Base-by-base conservation (phyloP, 1,140 invertebrate genomes). In the Stegodyphus dumicola region DNA sequence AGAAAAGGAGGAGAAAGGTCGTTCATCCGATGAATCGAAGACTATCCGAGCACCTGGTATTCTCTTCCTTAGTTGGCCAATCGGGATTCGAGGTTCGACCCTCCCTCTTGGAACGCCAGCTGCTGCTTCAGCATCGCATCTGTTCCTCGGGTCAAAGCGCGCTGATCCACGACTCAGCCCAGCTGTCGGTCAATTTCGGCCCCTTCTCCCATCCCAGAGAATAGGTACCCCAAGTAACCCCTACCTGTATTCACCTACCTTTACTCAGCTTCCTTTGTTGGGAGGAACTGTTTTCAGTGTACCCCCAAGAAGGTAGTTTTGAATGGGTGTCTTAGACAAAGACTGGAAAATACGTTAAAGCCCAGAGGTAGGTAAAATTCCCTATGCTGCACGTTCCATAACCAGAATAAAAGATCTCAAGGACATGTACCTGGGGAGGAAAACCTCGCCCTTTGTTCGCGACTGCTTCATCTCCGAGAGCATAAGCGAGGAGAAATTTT, bases 171-270 rank as follows among this genome's bases (percentile, higher is more conserved):
- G 33, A 79, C 77, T 79, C 65, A 79, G 17, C 51, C 60, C 77
- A 79, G 77, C 77, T 79, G 77, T 79, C 77, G 65, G 77, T 79
- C 77, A 79, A 70, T 79, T 79, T 79, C 60, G 66, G 77, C 65
- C 76, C 76, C 74, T 77, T 66, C 48, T 33, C 13, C 65, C 60
- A 49, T 77, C 54, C 10, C 17, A 15, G 56, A 60, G 56, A 60
- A 60, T 60, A 60, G 15, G 56, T 60, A 9, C 56, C 56, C 56
- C 9, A 15, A 60, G 56, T 60, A 60, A 9, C 56, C 56, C 56
- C 9, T 60, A 60, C 56, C 56, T 60, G 56, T 60, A 60, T 60
- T 60, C 56, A 60, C 56, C 56, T 60, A 11, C 56, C 56, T 60
- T 60, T 11, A 11, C 15, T 9, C 9, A 15, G 9, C 15, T 15